Base-by-base conservation (phyloP, 1,140 invertebrate genomes). In the Conus betulinus region DNA sequence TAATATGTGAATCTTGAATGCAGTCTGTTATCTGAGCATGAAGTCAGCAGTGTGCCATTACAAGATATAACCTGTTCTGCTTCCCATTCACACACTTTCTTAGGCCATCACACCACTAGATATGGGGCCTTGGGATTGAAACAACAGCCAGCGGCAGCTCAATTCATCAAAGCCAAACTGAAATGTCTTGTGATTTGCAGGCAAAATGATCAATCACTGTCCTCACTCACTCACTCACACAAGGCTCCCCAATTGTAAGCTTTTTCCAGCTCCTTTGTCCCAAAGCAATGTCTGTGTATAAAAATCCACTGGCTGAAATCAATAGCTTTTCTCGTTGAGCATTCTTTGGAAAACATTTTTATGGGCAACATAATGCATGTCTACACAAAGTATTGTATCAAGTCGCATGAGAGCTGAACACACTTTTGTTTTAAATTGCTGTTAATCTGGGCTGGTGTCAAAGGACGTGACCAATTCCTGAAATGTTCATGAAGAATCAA, bases 281-380 rank as follows among this genome's bases (percentile, higher is more conserved):
- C 11, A 25, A 51, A 79, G 76, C 76, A 79, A 79, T 79, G 25
- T n/a, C 17, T 5, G 11, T 79, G 76, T 51, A 25, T 23, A 81
- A 20, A 81, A 8, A 81, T 23, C 39, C 15, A 53, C 79, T 53
- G 4, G 3, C 8, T 53, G 11, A 51, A 53, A 52, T 20, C 4
- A 20, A 81, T 53, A 81, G 51, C 15, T 25, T 11, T 79, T 81
- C 39, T 81, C 51, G 17, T 81, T 81, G 79, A 81, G 79, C 79
- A 81, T 53, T 81, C 79, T 81, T 39, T 17, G 13, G 79, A 52
- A 55, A 51, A 53, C 5, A 20, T 25, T 71, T 17, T 20, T 6
- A n/a, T 20, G 6, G 20, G 39, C 51, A 81, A 51, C 76, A 27
- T 51, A 23, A 81, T 81, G 27, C 53, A 81, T 51, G 39, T 17